phyloP scores from a whole-genome alignment of 2,113 vertebrate species.

The Laticauda laticaudata region DNA sequence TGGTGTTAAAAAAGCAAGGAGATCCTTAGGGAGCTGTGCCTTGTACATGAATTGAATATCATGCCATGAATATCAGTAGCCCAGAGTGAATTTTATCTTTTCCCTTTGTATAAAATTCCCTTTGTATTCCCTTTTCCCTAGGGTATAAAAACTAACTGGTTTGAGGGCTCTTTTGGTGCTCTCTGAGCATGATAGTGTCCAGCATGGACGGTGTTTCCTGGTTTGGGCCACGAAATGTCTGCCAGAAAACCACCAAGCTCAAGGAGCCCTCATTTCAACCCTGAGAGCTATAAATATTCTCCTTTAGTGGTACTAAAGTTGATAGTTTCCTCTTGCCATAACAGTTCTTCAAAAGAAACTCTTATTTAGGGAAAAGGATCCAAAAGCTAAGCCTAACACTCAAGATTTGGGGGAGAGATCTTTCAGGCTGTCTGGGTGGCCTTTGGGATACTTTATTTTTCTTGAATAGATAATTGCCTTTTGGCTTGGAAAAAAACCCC shows the following conservation, averaged over 20 bases:
- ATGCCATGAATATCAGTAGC: background rate
- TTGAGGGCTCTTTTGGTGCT: background rate
- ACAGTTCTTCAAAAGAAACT: constrained; percentile 22
- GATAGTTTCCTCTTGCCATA: constrained; percentile 22
- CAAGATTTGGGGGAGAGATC: background rate
- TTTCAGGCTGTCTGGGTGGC: background rate
- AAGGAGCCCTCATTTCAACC: too few species aligned
- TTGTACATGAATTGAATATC: background rate
- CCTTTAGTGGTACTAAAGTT: background rate
- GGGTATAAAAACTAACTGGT: constrained; percentile 18
- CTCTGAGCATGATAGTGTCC: too few species aligned
- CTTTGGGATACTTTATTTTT: background rate
- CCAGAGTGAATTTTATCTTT: background rate
- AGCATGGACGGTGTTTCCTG: too few species aligned
- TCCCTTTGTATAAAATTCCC: background rate
- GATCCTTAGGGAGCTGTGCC: constrained; percentile 15
- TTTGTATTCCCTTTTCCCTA: too few species aligned
- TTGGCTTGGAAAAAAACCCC: background rate
- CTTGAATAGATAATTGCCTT: background rate
- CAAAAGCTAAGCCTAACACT: background rate
- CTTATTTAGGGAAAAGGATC: constrained; percentile 29
- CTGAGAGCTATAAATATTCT: too few species aligned
- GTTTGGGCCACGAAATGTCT: too few species aligned
- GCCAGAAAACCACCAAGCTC: too few species aligned
- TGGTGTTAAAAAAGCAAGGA: constrained; percentile 32